Evolutionary conservation across 2,113 vertebrate species (phyloP).

Genomic region (Strigops habroptila): DNA sequence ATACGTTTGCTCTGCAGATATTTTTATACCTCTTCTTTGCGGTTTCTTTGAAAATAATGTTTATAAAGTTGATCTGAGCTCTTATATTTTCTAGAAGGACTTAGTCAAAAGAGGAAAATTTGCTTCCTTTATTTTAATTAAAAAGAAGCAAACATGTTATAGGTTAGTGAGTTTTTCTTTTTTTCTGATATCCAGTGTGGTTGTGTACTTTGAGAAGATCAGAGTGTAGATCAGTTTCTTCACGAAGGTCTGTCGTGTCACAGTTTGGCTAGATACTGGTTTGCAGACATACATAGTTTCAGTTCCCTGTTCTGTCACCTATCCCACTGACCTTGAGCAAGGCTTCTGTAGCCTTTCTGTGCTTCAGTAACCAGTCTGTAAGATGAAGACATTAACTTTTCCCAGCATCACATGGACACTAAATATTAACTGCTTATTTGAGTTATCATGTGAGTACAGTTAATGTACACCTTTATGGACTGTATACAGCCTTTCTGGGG

Average conservation of each 20-base stretch:
- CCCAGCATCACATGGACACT: not conserved
- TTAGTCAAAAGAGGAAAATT: not conserved
- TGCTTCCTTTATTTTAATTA: not conserved
- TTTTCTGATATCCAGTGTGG: not conserved
- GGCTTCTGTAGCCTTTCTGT: not conserved
- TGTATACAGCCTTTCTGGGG: not conserved
- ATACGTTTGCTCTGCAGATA: not conserved
- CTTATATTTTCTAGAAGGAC: not conserved
- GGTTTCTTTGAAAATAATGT: not conserved
- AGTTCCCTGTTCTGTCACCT: not conserved
- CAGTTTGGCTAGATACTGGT: not conserved
- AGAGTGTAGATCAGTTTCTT: not conserved
- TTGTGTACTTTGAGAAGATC: fast-evolving
- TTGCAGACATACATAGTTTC: not conserved
- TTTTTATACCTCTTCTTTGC: not conserved
- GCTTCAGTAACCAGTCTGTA: not conserved
- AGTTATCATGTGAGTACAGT: not conserved
- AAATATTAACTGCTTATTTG: slow-evolving; percentile 46
- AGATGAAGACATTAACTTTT: not conserved
- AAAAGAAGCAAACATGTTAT: not conserved
- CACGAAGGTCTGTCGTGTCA: not conserved
- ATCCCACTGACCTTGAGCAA: not conserved
- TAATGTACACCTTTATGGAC: slow-evolving; percentile 13
- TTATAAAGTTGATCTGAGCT: not conserved
- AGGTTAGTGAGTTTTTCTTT: not conserved